These are phyloP conservation scores for Halcyon senegalensis DNA, from an alignment of 2,113 vertebrate species.

Conservation along the genomic window DNA sequence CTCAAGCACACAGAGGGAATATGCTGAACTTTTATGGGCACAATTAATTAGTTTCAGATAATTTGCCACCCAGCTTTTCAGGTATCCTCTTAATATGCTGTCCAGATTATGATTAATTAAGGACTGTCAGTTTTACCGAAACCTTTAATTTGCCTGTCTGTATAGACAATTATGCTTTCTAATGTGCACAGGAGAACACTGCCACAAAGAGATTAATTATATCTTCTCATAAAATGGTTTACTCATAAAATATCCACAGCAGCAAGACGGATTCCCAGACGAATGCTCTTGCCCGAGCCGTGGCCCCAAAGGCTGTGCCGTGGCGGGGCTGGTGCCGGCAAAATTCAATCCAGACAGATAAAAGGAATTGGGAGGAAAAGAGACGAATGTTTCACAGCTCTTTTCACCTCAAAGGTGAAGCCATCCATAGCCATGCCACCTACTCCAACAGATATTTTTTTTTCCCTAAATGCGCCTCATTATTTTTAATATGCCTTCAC, in stretches of 20 bases:
- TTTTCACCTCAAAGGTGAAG: conserved; percentile 36
- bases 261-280: neutral
- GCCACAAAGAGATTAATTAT: conserved; percentile 24
- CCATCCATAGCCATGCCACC: neutral
- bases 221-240: conserved; percentile 10
- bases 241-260: neutral
- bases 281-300: neutral
- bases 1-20: neutral
- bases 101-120: conserved; percentile 35
- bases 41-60: conserved; percentile 39
- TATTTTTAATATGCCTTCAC: conserved; percentile 37
- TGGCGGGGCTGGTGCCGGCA: neutral
- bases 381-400: neutral
- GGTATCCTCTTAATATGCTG: neutral
- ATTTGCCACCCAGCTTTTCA: neutral
- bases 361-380: neutral
- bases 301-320: fast-evolving
- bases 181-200: neutral
- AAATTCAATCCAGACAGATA: conserved; percentile 36
- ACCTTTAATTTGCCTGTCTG: conserved; percentile 49
- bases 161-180: conserved; percentile 4
- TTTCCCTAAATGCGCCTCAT: neutral
- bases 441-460: neutral
- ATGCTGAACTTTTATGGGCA: neutral
- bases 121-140: neutral